A percentile compares a stretch with the other conserved stretches of the same genome.
phyloP scores from a whole-genome alignment of 2,888 invertebrate genomes.

The Auanema freiburgensis region DNA sequence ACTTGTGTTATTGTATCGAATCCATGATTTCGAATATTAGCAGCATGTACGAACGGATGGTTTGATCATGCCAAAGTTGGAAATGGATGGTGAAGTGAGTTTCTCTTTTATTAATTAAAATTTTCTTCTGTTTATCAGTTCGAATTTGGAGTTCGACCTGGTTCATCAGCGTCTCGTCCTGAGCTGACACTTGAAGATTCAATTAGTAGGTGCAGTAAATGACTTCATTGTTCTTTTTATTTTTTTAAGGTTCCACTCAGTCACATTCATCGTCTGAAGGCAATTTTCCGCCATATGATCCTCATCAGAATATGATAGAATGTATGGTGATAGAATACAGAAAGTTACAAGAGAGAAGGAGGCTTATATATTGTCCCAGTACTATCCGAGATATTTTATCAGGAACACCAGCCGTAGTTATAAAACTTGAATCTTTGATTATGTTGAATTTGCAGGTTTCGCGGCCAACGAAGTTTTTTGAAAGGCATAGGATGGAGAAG shows the following conservation, averaged over 20 bases:
- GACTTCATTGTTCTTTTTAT: too few relatives aligned
- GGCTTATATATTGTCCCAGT: conserved; percentile 49
- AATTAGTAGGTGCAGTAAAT: too few relatives aligned
- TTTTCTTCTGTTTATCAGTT: too few relatives aligned
- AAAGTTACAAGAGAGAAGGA: conserved; percentile 42
- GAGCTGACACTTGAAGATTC: too few relatives aligned
- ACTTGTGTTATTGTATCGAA: too few relatives aligned
- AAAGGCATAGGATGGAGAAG: conserved; percentile 10
- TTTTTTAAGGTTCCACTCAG: not conserved
- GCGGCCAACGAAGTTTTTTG: conserved; percentile 15
- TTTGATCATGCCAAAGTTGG: conserved; percentile 11
- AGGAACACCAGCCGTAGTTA: conserved; percentile 39
- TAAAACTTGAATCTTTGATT: not conserved
- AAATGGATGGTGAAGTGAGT: not conserved
- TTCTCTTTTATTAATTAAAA: too few relatives aligned
- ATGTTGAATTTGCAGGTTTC: conserved; percentile 7
- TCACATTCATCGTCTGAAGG: not conserved
- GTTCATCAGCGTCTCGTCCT: too few relatives aligned
- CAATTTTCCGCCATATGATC: conserved; percentile 12
- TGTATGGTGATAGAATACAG: conserved; percentile 25
- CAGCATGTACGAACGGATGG: conserved; percentile 3
- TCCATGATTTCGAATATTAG: too few relatives aligned
- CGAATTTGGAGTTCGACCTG: too few relatives aligned
- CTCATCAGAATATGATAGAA: conserved; percentile 34
- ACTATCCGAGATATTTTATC: conserved; percentile 46